Base-by-base conservation (phyloP, 2,888 invertebrate species). In the Morpho achilles region DNA sequence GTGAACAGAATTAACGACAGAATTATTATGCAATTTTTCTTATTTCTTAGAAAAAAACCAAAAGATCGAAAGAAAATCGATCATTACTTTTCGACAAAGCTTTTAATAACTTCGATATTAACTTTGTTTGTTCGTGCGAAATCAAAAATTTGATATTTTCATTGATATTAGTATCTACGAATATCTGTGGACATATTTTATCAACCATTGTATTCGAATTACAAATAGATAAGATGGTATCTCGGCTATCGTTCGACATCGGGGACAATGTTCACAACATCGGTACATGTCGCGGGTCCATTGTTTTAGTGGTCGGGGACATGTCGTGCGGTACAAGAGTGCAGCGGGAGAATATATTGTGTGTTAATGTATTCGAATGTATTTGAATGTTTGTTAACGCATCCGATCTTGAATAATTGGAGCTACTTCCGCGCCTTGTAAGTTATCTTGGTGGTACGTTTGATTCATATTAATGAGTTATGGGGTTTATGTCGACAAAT, bases 181-280 rank as follows among this genome's bases (percentile, higher is more conserved):
- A 61, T 59, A 65, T 57, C 50, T 46, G 40, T 54, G 41, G 44
- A 59, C 59, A 53, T 56, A 58, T 10, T 56, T 53, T 52, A 63
- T 63, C 63, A 63, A 59, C 56, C 54, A 65, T 63, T 65, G 61
- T 65, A 63, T 60, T 60, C 58, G 45, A 60, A 60, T 59, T 57
- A 49, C 45, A 53, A 50, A 51, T 49, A 56, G 63, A 65, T 61
- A 61, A 65, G 60, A 63, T 65, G 40, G 43, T 57, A 58, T 61
- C 58, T 47, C 39, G 7, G 10, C 42, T 49, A 55, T 55, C 49
- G 49, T 54, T 62, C 53, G 59, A 65, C 59, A 63, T 52, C 56
- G 47, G 44, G 48, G 49, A 54, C 63, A 55, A 56, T 60, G 61
- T 61, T 53, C 54, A 49, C 48, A 58, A 54, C 40, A 50, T 42